Evolutionary conservation across 53 echinoderm and acorn worm species (phyloP), one percentile per base, ranked within the genome.

Genomic region (Echinometra lucunter): DNA sequence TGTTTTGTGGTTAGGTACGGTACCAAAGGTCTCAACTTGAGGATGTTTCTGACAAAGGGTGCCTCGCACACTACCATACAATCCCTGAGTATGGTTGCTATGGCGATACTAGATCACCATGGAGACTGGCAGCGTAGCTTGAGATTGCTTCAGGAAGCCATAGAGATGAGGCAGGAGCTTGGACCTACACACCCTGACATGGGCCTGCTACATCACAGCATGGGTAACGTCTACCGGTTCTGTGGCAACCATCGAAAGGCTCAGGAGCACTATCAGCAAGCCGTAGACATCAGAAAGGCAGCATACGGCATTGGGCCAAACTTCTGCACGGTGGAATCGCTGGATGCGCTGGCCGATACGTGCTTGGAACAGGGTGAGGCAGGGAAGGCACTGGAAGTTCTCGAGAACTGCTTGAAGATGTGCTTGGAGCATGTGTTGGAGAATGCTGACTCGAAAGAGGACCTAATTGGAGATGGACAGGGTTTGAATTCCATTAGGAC

Each of bases 301-400:
- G 32, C 74, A 5, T 74, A 56, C 56, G 93, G 93, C 57, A 35
- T 93, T n/a, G 93, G 93, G 45, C 93, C 93, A 13, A 93, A 74
- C 80, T 93, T 74, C 93, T 93, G 93, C 93, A 93, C 93, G 35
- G 57, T 74, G 28, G 93, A 93, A 60, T 93, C 93, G 44, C 75
- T 93, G 93, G 93, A 93, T 57, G 74, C 74, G 19, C 27, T 93
- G 23, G 93, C 74, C 6, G 93, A 93, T 57, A 34, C 9, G 37
- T 93, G 45, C 80, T 49, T 93, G 1, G 93, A 74, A 25, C 56
- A 80, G 19, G 93, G 81, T 37, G 55, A 93, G 35, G 19, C 18
- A 4, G 58, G 80, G 9, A 2, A 32, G 80, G 75, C 78, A 16
- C 93, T 93, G 75, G 80, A 74, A 30, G 38, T 74, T 40, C 93